These are phyloP conservation scores for Drosophila erecta DNA, from an alignment of 1,140 invertebrate genomes.

Conservation along the genomic window DNA sequence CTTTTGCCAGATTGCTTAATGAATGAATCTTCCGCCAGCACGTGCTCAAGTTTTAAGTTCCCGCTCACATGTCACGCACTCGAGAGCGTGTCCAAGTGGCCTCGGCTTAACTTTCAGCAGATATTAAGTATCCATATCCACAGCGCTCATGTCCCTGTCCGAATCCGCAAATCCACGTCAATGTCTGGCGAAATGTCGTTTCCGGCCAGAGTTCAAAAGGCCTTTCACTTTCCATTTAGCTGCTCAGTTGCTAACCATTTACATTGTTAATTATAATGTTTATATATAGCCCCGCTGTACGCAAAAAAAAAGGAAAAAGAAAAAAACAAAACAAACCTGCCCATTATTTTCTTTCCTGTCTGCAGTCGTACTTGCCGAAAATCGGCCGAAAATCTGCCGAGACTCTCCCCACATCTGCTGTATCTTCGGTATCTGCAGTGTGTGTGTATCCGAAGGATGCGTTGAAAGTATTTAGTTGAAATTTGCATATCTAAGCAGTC, in stretches of 20 bases:
- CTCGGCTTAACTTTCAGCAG: conserved; percentile 40
- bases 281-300: conserved; percentile 21
- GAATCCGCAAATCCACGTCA: conserved; percentile 22
- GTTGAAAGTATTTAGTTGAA: conserved; percentile 77
- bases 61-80: conserved; percentile 57
- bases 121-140: conserved; percentile 32
- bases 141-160: conserved; percentile 13
- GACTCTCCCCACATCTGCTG: conserved; percentile 19
- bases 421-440: not conserved
- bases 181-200: conserved; percentile 44
- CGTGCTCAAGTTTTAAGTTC: conserved; percentile 63
- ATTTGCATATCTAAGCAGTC: conserved; percentile 83
- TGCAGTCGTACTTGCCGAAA: not conserved
- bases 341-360: conserved; percentile 22
- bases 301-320: not conserved
- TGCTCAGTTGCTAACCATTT: conserved; percentile 36
- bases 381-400: conserved; percentile 16
- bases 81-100: conserved; percentile 58
- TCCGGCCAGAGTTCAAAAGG: conserved; percentile 48
- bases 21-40: conserved; percentile 58
- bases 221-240: conserved; percentile 56
- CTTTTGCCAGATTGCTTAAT: conserved; percentile 59
- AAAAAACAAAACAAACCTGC: conserved; percentile 21
- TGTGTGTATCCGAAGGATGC: conserved; percentile 63
- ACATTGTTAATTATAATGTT: conserved; percentile 61